Evolutionary conservation across 2,888 invertebrate genomes (phyloP).

Genomic region (Polylopha cassiicola): DNA sequence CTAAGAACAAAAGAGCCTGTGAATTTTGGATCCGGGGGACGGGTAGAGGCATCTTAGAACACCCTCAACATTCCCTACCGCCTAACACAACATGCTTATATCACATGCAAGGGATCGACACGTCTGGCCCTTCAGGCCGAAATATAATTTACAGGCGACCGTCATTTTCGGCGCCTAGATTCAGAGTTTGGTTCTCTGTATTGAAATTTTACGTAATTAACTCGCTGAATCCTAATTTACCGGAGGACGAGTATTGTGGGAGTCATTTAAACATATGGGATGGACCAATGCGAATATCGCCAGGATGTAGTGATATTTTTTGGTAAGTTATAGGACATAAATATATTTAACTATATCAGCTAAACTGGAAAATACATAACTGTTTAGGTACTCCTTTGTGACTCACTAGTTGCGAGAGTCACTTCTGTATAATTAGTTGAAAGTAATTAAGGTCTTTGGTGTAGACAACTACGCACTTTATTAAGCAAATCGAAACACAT

Average conservation of each 20-base stretch:
- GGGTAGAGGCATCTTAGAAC: slow-evolving; percentile 87
- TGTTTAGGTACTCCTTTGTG: too few relatives aligned
- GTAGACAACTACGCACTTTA: too few relatives aligned
- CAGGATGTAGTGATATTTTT: slow-evolving; percentile 87
- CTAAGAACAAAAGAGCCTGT: slow-evolving; percentile 89
- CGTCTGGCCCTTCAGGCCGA: slow-evolving; percentile 77
- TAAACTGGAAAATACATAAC: too few relatives aligned
- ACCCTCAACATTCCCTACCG: slow-evolving; percentile 90
- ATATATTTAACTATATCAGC: too few relatives aligned
- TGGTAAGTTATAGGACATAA: slow-evolving; percentile 78
- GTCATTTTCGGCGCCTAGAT: slow-evolving; percentile 81
- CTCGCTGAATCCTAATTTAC: slow-evolving; percentile 79
- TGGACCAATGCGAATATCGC: slow-evolving; percentile 86
- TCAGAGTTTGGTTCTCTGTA: slow-evolving; percentile 90
- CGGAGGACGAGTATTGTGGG: slow-evolving; percentile 86
- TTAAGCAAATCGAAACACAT: not conserved
- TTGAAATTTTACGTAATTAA: slow-evolving; percentile 89
- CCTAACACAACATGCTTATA: slow-evolving; percentile 94
- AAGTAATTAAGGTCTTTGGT: too few relatives aligned
- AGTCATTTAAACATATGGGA: slow-evolving; percentile 93
- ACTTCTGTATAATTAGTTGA: too few relatives aligned
- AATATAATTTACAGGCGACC: slow-evolving; percentile 73
- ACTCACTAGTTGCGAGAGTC: too few relatives aligned
- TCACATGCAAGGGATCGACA: slow-evolving; percentile 83
- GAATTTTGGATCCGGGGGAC: slow-evolving; percentile 92